These are phyloP conservation scores for Todus mexicanus DNA, from an alignment of 2,797 vertebrate species.

Conservation along the genomic window DNA sequence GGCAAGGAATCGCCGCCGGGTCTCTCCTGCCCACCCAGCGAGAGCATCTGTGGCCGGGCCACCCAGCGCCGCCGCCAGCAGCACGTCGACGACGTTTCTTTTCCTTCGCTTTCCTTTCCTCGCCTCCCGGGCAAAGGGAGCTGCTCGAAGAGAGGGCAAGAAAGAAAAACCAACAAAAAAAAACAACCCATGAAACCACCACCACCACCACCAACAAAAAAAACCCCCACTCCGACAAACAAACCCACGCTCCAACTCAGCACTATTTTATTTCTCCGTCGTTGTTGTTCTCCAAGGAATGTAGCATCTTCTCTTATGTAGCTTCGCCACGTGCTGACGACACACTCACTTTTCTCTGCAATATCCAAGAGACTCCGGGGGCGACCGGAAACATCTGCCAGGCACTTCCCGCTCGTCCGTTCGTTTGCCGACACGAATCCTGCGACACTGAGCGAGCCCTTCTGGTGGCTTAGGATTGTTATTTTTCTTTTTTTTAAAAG, in stretches of 20 bases:
- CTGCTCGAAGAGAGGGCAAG: neutral
- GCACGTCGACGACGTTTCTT: neutral
- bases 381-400: neutral
- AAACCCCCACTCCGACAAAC: neutral
- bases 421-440: neutral
- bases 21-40: neutral
- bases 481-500: neutral
- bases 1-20: neutral
- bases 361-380: conserved; percentile 21
- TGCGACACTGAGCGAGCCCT: neutral
- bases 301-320: conserved; percentile 75
- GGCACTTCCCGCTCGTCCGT: neutral
- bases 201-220: too few species aligned
- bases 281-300: conserved; percentile 66
- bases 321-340: conserved; percentile 50
- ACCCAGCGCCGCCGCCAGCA: neutral
- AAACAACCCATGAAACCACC: neutral
- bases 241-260: neutral
- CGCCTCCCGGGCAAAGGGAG: neutral
- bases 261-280: neutral
- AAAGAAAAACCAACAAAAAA: neutral
- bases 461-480: neutral
- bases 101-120: neutral
- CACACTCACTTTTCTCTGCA: conserved; percentile 54
- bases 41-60: neutral